phyloP scores from a whole-genome alignment of 2,888 invertebrate species.

The Euphydryas editha region DNA sequence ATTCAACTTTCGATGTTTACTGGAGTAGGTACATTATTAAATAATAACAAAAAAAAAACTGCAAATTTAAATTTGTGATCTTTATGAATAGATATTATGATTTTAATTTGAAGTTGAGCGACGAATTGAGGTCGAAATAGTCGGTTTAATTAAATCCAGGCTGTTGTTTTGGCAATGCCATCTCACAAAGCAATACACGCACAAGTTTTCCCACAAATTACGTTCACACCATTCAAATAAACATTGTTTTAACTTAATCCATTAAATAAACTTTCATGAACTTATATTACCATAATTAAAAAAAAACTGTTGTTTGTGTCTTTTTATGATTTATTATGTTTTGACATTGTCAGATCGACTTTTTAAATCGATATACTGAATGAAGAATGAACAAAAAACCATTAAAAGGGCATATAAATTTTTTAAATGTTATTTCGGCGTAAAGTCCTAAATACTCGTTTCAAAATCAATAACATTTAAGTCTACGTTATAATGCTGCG shows the following conservation, averaged over 20 bases:
- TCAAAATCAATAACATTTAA: constrained; percentile 42
- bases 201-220: constrained; percentile 77
- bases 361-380: too few species aligned
- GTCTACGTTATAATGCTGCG: constrained; percentile 64
- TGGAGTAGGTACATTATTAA: too few species aligned
- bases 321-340: not conserved
- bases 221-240: constrained; percentile 78
- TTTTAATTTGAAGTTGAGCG: constrained; percentile 30
- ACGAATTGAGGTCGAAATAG: constrained; percentile 21
- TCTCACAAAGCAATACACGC: constrained; percentile 69
- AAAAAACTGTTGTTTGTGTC: constrained; percentile 61
- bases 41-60: too few species aligned
- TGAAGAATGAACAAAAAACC: not conserved
- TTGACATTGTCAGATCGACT: not conserved
- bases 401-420: not conserved
- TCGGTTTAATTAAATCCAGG: constrained; percentile 68
- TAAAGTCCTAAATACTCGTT: constrained; percentile 44
- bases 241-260: constrained; percentile 74
- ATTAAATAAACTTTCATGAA: constrained; percentile 61
- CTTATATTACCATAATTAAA: constrained; percentile 74
- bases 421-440: not conserved
- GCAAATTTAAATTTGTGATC: not conserved
- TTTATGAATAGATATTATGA: constrained; percentile 16
- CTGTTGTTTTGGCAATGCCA: constrained; percentile 64
- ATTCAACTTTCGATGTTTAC: too few species aligned